A percentile compares a stretch with the other conserved stretches of the same genome.
Conservation (phyloP, 2,888 invertebrate genomes). For the Gymnocheta viridis region DNA sequence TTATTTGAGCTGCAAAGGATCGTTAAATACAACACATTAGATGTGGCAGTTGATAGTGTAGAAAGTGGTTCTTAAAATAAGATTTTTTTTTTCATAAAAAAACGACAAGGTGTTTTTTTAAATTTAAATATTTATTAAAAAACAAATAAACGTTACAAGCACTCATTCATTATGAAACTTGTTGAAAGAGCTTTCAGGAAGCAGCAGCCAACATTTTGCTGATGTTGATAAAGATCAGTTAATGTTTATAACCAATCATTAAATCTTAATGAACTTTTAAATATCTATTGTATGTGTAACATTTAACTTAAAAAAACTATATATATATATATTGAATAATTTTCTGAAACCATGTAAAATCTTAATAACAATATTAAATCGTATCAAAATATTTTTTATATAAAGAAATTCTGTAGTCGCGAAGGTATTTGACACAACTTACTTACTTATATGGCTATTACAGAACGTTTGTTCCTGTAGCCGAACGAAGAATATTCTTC, state of each 20-base stretch:
- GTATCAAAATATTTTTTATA: too few species aligned
- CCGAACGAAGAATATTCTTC: too few species aligned
- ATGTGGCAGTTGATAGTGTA: constrained; percentile 46
- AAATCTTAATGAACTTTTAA: constrained; percentile 48
- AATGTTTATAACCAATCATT: constrained; percentile 24
- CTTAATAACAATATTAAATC: too few species aligned
- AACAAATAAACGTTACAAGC: constrained; percentile 5
- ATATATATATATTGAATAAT: too few species aligned
- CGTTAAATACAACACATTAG: constrained; percentile 65
- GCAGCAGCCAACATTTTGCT: constrained; percentile 5
- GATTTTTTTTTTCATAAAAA: constrained; percentile 1
- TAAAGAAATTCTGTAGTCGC: too few species aligned
- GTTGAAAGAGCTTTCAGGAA: background rate
- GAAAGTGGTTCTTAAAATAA: background rate
- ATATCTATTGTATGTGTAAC: constrained; percentile 4
- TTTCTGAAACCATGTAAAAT: too few species aligned
- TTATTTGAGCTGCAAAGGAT: constrained; percentile 44
- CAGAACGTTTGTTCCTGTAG: too few species aligned
- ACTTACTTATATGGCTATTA: too few species aligned
- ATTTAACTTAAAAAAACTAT: too few species aligned
- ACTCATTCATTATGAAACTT: background rate
- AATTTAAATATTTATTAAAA: constrained; percentile 59
- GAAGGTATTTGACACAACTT: too few species aligned
- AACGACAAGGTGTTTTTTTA: constrained; percentile 53
- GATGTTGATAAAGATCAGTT: constrained; percentile 30